Evolutionary conservation across 1,140 invertebrate species (phyloP).

Genomic region (Apis dorsata): DNA sequence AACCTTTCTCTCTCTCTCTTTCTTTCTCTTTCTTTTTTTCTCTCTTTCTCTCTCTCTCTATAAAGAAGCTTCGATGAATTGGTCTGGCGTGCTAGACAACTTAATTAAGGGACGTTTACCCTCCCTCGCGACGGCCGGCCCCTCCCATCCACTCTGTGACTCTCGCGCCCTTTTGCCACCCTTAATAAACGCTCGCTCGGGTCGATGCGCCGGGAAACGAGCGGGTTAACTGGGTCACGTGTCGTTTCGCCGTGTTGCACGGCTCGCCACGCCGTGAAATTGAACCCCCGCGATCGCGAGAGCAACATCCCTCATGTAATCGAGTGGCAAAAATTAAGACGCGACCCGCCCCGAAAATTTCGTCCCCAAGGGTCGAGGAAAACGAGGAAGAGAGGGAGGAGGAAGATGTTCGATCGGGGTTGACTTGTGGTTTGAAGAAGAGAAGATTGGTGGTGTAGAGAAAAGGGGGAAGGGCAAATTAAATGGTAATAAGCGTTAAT

Average conservation of each 20-base stretch:
- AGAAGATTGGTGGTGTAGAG: no score
- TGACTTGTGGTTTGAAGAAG: no score
- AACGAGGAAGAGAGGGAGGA: no score
- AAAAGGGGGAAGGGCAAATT: no score
- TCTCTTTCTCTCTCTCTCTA: not conserved
- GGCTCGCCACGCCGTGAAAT: conserved; percentile 57
- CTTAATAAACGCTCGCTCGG: conserved; percentile 44
- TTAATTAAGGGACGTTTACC: conserved; percentile 56
- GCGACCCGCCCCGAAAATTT: not conserved
- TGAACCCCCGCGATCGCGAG: conserved; percentile 30
- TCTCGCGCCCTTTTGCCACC: conserved; percentile 1
- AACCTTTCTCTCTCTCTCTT: not conserved
- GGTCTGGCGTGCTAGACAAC: conserved; percentile 41
- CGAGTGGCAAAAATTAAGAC: conserved; percentile 28
- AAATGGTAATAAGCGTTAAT: no score
- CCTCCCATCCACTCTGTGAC: not conserved
- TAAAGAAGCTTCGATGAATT: conserved; percentile 34
- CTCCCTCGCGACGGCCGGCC: not conserved
- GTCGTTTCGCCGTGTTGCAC: conserved; percentile 35
- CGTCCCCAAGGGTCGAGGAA: not conserved
- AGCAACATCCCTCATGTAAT: conserved; percentile 12
- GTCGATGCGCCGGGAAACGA: conserved; percentile 11
- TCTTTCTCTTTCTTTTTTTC: not conserved
- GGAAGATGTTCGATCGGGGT: no score
- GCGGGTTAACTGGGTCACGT: conserved; percentile 56